A percentile compares a stretch with the other conserved stretches of the same genome.
These are phyloP conservation scores for Cheirogaleus major DNA, from an alignment of 2,797 vertebrate genomes.

Conservation along the genomic window DNA sequence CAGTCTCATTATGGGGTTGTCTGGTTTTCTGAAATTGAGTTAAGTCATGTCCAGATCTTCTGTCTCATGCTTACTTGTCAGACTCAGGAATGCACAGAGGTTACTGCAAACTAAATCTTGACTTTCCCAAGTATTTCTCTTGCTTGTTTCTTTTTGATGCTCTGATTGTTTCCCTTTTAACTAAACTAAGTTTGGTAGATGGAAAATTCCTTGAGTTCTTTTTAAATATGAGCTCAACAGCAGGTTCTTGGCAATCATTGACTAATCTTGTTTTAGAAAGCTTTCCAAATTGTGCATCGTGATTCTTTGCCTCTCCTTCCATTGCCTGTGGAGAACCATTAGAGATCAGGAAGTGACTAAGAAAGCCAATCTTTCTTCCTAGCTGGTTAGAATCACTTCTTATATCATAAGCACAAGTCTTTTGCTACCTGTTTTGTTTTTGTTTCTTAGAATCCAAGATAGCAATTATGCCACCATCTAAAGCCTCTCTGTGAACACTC, in stretches of 20 bases:
- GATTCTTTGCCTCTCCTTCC: conserved; percentile 73
- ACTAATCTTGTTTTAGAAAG: conserved; percentile 76
- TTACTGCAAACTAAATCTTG: conserved; percentile 39
- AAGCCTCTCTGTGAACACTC: background rate
- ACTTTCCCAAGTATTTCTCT: conserved; percentile 36
- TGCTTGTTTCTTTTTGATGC: conserved; percentile 36
- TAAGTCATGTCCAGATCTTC: conserved; percentile 59
- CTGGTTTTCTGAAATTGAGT: conserved; percentile 71
- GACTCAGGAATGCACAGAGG: conserved; percentile 9
- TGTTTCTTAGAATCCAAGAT: background rate
- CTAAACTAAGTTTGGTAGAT: conserved; percentile 62
- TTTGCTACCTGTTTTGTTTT: background rate
- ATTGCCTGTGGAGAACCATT: conserved; percentile 75
- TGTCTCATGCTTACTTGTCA: conserved; percentile 16
- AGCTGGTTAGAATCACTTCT: conserved; percentile 71
- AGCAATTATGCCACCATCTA: conserved; percentile 17
- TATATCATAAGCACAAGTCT: conserved; percentile 52
- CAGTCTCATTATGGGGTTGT: conserved; percentile 30
- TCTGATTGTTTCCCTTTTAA: conserved; percentile 58
- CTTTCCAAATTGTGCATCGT: conserved; percentile 75
- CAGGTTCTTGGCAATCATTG: conserved; percentile 71
- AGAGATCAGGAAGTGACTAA: conserved; percentile 79
- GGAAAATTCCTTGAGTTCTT: conserved; percentile 73
- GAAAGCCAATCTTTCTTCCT: conserved; percentile 68
- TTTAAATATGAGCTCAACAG: conserved; percentile 73